A percentile compares a stretch with the other conserved stretches of the same genome.
Evolutionary conservation across 2,113 vertebrate species (phyloP).

Genomic region (Taxidea taxus): DNA sequence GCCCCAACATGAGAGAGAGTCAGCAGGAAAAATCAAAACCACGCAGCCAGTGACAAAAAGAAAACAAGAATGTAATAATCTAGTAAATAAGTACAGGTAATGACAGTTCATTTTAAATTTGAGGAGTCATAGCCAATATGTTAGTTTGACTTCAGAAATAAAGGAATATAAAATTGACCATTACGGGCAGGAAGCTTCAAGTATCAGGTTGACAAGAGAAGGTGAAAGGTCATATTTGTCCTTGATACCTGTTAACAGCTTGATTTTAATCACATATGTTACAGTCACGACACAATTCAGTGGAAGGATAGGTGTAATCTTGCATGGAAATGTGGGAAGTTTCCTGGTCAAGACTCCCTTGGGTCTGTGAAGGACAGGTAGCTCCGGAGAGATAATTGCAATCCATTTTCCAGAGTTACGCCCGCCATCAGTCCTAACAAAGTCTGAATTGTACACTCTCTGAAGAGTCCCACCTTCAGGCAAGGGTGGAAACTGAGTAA

Average conservation of each 20-base stretch:
- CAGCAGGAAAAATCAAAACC: not conserved
- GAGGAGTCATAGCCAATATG: not conserved
- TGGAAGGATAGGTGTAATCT: not conserved
- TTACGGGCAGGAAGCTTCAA: not conserved
- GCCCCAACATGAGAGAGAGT: not conserved
- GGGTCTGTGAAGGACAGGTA: not conserved
- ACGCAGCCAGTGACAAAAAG: not conserved
- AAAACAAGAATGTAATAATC: not conserved
- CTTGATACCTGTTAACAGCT: not conserved
- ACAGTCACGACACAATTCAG: not conserved
- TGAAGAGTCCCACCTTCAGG: not conserved
- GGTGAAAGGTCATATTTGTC: not conserved
- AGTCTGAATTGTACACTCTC: not conserved
- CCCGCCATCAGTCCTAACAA: not conserved
- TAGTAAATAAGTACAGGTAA: not conserved
- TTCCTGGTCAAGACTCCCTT: not conserved
- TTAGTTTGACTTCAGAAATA: not conserved
- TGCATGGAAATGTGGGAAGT: not conserved
- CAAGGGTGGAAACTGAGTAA: not conserved
- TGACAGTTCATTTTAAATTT: not conserved
- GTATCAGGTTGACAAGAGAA: not conserved
- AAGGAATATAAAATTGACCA: not conserved
- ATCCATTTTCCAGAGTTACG: not conserved
- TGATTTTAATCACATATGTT: not conserved
- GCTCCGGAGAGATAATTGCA: not conserved